A percentile compares a stretch with the other conserved stretches of the same genome.
Conservation (phyloP, 2,113 vertebrate genomes). For the Sminthopsis crassicaudata region DNA sequence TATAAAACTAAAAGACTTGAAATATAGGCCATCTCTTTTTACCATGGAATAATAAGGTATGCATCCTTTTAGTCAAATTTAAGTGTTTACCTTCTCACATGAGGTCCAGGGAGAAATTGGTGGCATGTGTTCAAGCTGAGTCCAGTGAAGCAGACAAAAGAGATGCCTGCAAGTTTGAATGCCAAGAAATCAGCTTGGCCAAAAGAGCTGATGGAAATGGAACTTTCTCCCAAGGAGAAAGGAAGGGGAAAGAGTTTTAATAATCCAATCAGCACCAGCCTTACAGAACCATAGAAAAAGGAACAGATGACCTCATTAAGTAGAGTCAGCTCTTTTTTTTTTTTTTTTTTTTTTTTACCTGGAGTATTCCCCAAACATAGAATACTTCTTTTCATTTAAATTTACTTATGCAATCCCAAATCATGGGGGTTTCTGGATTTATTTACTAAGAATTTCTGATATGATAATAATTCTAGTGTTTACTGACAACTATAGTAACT, state of each 20-base stretch:
- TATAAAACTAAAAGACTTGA: neutral
- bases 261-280: neutral
- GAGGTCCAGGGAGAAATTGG: constrained; percentile 12
- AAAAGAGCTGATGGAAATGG: constrained; percentile 8
- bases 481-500: neutral
- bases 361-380: neutral
- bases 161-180: neutral
- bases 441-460: constrained; percentile 7
- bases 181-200: constrained; percentile 19
- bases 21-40: neutral
- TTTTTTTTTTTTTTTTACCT: constrained; percentile 13
- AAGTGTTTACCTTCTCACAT: constrained; percentile 17
- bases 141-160: constrained; percentile 33
- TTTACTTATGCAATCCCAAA: neutral
- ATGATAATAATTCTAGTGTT: constrained; percentile 22
- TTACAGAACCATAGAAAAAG: neutral
- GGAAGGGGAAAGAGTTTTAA: neutral
- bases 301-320: neutral
- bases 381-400: neutral
- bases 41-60: neutral
- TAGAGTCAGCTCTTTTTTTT: neutral
- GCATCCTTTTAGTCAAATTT: neutral
- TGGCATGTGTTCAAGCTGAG: constrained; percentile 26
- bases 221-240: neutral
- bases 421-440: neutral